Evolutionary conservation across 1,140 invertebrate genomes (phyloP), one percentile per base, ranked within the genome.

Genomic region (Babylonia areolata): DNA sequence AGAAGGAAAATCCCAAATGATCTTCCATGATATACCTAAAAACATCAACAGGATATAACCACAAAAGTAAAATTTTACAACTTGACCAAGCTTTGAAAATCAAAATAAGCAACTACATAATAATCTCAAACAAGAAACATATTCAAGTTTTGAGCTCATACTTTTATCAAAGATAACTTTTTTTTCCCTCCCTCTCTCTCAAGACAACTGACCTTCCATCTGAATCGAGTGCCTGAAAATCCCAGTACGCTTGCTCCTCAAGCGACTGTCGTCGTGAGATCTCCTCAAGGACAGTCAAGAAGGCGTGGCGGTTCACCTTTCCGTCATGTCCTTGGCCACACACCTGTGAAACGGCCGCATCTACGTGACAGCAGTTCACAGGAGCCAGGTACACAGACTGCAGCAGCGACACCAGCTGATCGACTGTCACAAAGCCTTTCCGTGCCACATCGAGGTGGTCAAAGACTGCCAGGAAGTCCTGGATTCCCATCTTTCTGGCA

Each of bases 191-290:
- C n/a, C 17, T 51, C 17, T 51, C 46, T 17, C 46, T 17, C 17
- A 17, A 12, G 46, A 17, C 73, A 75, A 3, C 82, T 31, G 1
- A 84, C 82, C 82, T 84, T 31, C 90, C 92, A 77, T 87, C 89
- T 35, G 86, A 88, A 78, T 93, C 93, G 37, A 93, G 84, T 17
- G 92, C 91, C 84, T 92, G 89, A 87, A 92, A 93, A 80, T 93
- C 93, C 93, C 93, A 93, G 69, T 91, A 91, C 9, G 90, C 88
- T 39, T 91, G 87, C 82, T 92, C 89, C 42, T 93, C 91, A 54
- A 90, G 83, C 33, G 88, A 87, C 73, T 89, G 82, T 35, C 91
- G 75, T 58, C 93, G 82, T 33, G 91, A 88, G 17, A 93, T 78
- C 51, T 93, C 92, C 64, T 89, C 84, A 5, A 93, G 85, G 39